Conservation (phyloP, 2,113 vertebrate species). For the Xenopus tropicalis region DNA sequence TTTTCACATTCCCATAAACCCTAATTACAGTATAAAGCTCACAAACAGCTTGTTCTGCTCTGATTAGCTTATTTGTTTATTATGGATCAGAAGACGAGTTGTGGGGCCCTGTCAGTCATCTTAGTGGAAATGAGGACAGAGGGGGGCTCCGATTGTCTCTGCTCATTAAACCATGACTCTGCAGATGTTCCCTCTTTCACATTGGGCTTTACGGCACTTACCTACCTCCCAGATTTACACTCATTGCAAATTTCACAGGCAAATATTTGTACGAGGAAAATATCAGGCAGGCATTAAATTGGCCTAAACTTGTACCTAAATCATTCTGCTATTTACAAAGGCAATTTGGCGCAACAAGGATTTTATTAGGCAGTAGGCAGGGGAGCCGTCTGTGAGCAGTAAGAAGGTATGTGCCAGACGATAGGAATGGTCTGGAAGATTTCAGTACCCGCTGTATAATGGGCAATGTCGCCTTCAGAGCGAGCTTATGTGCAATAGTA, state of each 20-base stretch:
- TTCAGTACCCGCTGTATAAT: no score
- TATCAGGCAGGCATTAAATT: constrained; percentile 34
- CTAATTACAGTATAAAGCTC: constrained; percentile 38
- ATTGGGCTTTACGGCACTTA: constrained; percentile 1
- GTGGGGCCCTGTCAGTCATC: constrained; percentile 69
- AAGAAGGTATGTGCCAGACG: constrained; percentile 7
- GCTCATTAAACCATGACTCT: constrained; percentile 70
- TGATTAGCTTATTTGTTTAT: constrained; percentile 72
- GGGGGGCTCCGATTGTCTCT: constrained; percentile 69
- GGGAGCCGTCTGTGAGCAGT: constrained; percentile 9
- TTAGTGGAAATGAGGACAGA: constrained; percentile 69
- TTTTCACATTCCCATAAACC: not conserved
- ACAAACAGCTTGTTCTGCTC: constrained; percentile 67
- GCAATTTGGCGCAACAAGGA: constrained; percentile 19
- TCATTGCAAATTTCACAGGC: constrained; percentile 21
- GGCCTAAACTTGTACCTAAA: constrained; percentile 11
- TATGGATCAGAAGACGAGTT: constrained; percentile 66
- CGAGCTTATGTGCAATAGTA: no score
- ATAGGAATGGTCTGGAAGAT: constrained; percentile 3
- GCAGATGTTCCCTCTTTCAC: constrained; percentile 66
- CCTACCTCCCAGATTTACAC: constrained; percentile 9
- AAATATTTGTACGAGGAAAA: constrained; percentile 41
- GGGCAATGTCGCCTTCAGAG: no score
- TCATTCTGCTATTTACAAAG: constrained; percentile 22
- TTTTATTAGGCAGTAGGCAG: constrained; percentile 26